These are phyloP conservation scores for Lydus trimaculatus DNA, from an alignment of 2,888 invertebrate genomes.

Conservation along the genomic window DNA sequence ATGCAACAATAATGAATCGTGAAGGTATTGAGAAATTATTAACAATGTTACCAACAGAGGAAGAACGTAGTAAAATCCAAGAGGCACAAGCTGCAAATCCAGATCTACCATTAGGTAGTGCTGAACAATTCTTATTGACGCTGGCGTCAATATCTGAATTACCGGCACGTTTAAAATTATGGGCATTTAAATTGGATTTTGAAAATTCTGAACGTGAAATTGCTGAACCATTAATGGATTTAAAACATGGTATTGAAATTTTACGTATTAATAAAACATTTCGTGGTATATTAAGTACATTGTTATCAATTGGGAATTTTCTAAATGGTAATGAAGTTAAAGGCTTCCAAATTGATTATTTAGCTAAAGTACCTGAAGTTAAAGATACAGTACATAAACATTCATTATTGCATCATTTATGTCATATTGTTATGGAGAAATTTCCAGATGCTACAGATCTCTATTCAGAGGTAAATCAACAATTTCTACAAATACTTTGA, in stretches of 20 bases:
- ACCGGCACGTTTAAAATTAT: constrained; percentile 89
- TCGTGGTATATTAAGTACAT: constrained; percentile 90
- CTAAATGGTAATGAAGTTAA: constrained; percentile 92
- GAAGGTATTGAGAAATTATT: constrained; percentile 98
- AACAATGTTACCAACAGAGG: constrained; percentile 97
- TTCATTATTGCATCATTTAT: constrained; percentile 95
- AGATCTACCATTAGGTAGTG: constrained; percentile 90
- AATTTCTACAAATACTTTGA: constrained; percentile 3
- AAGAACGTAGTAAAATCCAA: constrained; percentile 91
- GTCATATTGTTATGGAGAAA: constrained; percentile 97
- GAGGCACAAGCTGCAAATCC: constrained; percentile 94
- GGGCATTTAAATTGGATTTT: constrained; percentile 99
- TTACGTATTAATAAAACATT: constrained; percentile 93
- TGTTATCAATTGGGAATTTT: constrained; percentile 95
- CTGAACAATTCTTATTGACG: constrained; percentile 98
- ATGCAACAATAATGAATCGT: constrained; percentile 95
- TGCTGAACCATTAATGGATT: constrained; percentile 97
- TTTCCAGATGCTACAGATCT: constrained; percentile 95
- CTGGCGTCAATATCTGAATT: constrained; percentile 95
- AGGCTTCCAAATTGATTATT: constrained; percentile 97
- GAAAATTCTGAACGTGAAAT: constrained; percentile 98
- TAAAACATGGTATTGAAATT: constrained; percentile 95
- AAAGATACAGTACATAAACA: constrained; percentile 99
- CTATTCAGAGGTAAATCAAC: constrained; percentile 88
- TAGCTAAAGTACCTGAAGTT: constrained; percentile 97